These are phyloP conservation scores for Isotomurus palustris DNA, from an alignment of 2,888 invertebrate genomes.

Conservation along the genomic window DNA sequence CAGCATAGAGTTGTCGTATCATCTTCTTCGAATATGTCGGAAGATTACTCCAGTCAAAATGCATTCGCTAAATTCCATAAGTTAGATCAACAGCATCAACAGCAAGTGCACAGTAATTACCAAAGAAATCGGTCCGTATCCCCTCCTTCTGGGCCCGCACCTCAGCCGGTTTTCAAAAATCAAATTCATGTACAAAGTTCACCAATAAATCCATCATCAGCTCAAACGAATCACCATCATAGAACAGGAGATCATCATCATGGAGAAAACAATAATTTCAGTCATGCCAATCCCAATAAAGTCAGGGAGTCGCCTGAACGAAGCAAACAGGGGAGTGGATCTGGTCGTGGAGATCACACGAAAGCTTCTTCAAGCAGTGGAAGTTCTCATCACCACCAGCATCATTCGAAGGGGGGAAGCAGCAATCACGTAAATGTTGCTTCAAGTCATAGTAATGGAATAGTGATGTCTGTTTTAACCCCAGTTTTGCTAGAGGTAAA, in stretches of 20 bases:
- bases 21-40: constrained; percentile 28
- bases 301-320: constrained; percentile 41
- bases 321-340: constrained; percentile 23
- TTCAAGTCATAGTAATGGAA: constrained; percentile 40
- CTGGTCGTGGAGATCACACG: constrained; percentile 18
- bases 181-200: constrained; percentile 46
- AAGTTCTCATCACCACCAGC: constrained; percentile 28
- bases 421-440: constrained; percentile 41
- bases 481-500: constrained; percentile 48
- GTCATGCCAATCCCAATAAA: constrained; percentile 33
- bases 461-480: constrained; percentile 44
- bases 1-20: constrained; percentile 28
- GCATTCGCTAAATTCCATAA: constrained; percentile 41
- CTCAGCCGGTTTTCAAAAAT: constrained; percentile 49
- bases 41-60: constrained; percentile 39
- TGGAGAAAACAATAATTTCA: constrained; percentile 42
- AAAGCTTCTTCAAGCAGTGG: constrained; percentile 22
- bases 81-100: constrained; percentile 35
- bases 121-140: constrained; percentile 53
- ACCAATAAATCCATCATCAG: constrained; percentile 27
- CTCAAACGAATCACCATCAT: constrained; percentile 34
- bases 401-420: constrained; percentile 13
- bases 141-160: constrained; percentile 50
- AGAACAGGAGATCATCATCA: constrained; percentile 47
- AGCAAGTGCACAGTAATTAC: constrained; percentile 35